Conservation (phyloP, 2,888 invertebrate genomes). For the Cerceris rybyensis region DNA sequence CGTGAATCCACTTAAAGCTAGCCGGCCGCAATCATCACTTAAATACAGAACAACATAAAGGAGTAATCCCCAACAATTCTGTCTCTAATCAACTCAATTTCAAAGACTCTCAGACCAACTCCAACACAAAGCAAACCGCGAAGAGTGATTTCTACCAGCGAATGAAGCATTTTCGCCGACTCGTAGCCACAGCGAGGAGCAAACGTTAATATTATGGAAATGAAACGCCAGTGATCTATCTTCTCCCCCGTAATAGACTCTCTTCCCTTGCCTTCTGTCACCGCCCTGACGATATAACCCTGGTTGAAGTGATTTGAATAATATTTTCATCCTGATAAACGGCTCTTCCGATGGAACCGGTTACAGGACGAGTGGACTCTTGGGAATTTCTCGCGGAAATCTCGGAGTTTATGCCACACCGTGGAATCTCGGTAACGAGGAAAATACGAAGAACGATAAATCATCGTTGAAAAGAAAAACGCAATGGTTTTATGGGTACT, state of each 20-base stretch:
- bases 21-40: too few species aligned
- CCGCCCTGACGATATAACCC: too few species aligned
- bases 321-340: constrained; percentile 18
- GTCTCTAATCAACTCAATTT: neutral
- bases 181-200: neutral
- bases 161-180: constrained; percentile 4
- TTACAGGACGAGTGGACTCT: constrained; percentile 7
- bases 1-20: too few species aligned
- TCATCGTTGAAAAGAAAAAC: constrained; percentile 40
- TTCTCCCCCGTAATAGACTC: neutral
- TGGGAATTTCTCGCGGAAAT: constrained; percentile 10
- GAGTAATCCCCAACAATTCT: too few species aligned
- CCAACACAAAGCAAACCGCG: neutral
- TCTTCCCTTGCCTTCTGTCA: too few species aligned
- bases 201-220: constrained; percentile 22
- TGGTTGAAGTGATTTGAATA: constrained; percentile 9
- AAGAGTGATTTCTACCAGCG: neutral
- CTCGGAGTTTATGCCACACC: constrained; percentile 26
- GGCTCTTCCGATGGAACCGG: constrained; percentile 2
- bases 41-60: too few species aligned
- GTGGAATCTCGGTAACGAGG: constrained; percentile 29
- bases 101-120: neutral
- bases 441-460: constrained; percentile 50
- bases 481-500: constrained; percentile 39
- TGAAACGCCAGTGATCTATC: constrained; percentile 15